Evolutionary conservation across 92 coral and sea anemone species (phyloP).

Genomic region (Desmophyllum pertusum): DNA sequence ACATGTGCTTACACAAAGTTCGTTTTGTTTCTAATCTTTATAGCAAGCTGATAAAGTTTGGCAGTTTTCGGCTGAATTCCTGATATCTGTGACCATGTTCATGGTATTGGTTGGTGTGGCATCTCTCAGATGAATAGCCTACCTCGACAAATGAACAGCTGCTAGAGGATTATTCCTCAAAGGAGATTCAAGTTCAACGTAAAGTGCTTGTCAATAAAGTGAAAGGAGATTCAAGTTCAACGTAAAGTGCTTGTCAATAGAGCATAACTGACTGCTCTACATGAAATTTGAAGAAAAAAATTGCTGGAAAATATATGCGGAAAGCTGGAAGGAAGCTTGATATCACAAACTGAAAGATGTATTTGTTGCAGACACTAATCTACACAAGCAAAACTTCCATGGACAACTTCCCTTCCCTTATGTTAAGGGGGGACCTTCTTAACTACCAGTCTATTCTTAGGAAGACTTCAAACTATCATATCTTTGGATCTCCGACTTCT

Average conservation of each 20-base stretch:
- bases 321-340: not conserved
- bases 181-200: not conserved
- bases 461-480: too few species aligned
- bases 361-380: too few species aligned
- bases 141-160: not conserved
- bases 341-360: too few species aligned
- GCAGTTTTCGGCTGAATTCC: conserved; percentile 26
- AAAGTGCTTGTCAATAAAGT: not conserved
- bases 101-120: conserved; percentile 17
- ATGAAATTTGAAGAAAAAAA: not conserved
- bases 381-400: not conserved
- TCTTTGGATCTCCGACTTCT: too few species aligned
- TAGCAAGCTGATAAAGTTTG: conserved; percentile 3
- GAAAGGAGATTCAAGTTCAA: not conserved
- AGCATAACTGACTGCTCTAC: not conserved
- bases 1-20: not conserved
- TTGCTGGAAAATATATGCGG: not conserved
- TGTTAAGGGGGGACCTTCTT: too few species aligned
- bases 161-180: not conserved
- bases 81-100: conserved; percentile 28
- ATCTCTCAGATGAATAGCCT: conserved; percentile 1
- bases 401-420: not conserved
- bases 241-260: not conserved
- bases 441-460: too few species aligned
- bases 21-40: not conserved